phyloP scores from a whole-genome alignment of 2,888 invertebrate species.

The Escarpia spicata region DNA sequence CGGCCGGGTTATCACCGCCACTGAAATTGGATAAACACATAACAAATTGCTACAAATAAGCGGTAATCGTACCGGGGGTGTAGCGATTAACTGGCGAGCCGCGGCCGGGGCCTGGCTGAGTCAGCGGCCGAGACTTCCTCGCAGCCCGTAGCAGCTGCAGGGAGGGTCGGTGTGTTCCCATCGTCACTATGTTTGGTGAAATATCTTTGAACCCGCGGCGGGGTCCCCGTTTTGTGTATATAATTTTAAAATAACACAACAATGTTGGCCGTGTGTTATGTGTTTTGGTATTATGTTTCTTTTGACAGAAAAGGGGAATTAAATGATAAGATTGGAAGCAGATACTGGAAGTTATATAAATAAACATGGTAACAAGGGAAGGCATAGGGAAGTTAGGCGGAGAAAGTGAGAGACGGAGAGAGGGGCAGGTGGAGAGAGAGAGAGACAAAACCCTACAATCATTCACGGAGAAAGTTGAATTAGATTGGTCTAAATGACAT shows the following conservation, averaged over 20 bases:
- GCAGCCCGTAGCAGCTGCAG: neutral
- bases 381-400: neutral
- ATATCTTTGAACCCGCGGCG: neutral
- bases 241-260: neutral
- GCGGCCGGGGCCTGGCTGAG: neutral
- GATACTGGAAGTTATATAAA: neutral
- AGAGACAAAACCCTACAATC: no score
- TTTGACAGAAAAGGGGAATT: no score
- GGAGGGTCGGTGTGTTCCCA: neutral
- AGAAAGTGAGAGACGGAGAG: neutral
- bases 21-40: slow-evolving; percentile 16
- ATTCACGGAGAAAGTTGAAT: no score
- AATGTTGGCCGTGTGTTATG: neutral
- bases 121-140: neutral
- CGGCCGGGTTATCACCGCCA: neutral
- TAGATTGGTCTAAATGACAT: no score
- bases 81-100: neutral
- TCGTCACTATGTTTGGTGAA: neutral
- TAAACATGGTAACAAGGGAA: neutral
- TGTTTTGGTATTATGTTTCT: no score
- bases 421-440: no score
- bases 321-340: neutral
- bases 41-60: slow-evolving; percentile 16
- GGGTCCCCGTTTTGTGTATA: neutral
- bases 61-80: slow-evolving; percentile 13